Evolutionary conservation across 2,113 vertebrate genomes (phyloP), one percentile per base, ranked within the genome.

Genomic region (Fulica atra): DNA sequence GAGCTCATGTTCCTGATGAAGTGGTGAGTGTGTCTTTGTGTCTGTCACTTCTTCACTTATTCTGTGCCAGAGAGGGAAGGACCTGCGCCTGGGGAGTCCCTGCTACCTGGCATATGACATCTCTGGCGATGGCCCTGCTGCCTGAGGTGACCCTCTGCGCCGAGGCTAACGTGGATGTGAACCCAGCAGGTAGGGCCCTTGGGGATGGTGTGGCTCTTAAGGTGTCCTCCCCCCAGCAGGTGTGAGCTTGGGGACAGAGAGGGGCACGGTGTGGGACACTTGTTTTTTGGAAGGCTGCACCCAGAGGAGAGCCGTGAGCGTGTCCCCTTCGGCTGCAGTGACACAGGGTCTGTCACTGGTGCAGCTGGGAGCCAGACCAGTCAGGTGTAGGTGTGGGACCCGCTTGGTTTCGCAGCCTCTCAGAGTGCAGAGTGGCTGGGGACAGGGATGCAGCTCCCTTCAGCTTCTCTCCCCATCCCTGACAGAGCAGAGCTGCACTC

Each of bases 1-100:
- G 99, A 99, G 94, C 99, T 99, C 90, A 99, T 99, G 99, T 99
- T 99, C 98, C 98, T 99, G 85, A 99, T 99, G 99, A 99, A 99
- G 98, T 99, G 99, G 99, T 99, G 97, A 96, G 99, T 98, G 78
- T 72, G 73, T 33, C 74, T 48, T 56, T 29, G 78, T 44, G 26
- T n/a, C 85, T 90, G 85, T 76, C 73, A 59, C 54, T 77, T 71
- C 64, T 73, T 68, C 76, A 46, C 97, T 87, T 95, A 88, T 95
- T 96, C 95, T 86, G 89, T 96, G 93, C 96, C 97, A 97, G 96
- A 96, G 96, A 95, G 95, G 95, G 94, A 97, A 95, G 95, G 91
- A 97, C 83, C 94, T 95, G 94, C 90, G 28, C 92, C 97, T 59
- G 93, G 86, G 87, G 95, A 96, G 91, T 89, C 92, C 94, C 95